Base-by-base conservation (phyloP, 2,797 vertebrate species). In the Vipera ursinii region DNA sequence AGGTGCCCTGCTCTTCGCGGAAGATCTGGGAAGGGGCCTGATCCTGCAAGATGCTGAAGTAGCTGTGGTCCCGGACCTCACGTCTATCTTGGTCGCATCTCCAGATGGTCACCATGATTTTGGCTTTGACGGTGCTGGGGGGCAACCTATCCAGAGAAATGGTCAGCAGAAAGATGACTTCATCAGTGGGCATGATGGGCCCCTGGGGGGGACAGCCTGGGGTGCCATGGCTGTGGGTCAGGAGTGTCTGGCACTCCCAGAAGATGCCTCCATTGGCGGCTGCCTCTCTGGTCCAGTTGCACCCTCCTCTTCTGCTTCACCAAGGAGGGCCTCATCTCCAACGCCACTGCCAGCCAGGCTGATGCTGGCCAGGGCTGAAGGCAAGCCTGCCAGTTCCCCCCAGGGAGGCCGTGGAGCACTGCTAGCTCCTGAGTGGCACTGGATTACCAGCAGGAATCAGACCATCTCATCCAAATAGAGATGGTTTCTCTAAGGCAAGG, bases 401-500 rank as follows among this genome's bases (percentile, higher is more conserved):
- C 98, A 99, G 94, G 82, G 97, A 96, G 88, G 97, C 94, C 2
- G 98, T 97, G 92, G 1, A 10, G 24, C 20, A 5, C 82, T 59
- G 3, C 14, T 28, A 5, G 89, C 90, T 2, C 22, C 60, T 22
- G 96, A 94, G 6, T 98, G 97, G 91, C 98, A 97, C n/a, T 99
- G 98, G 94, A 99, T 97, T 91, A 99, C 99, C 94, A 99, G 97
- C 15, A 99, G 98, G 96, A 99, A 99, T 60, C 98, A 98, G 89
- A 99, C 98, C 0, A 98, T 99, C 96, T 99, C 99, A 0, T 99
- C 99, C 94, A 99, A 97, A 97, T 98, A 99, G 6, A 99, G 98
- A 96, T 99, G 99, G 92, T 98, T 99, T 24, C 99, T 96, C 86
- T 99, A 98, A 91, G 99, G 99, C 28, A 99, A 98, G 0, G 97